phyloP scores from a whole-genome alignment of 2,888 invertebrate species.

The Drosophila paranaensis region DNA sequence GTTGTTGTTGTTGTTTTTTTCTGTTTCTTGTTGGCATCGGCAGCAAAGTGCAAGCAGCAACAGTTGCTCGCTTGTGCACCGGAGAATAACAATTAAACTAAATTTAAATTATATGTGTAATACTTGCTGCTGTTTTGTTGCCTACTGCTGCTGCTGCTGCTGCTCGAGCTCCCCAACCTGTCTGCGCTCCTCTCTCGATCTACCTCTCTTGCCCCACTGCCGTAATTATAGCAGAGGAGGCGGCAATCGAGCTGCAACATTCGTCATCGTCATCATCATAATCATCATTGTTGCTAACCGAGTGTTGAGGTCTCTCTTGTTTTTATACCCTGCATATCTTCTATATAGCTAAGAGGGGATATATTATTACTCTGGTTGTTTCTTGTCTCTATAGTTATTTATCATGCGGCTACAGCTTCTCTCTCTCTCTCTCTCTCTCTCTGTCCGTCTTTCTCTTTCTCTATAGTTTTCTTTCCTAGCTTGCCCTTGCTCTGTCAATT shows the following conservation, averaged over 20 bases:
- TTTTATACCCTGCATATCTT: slow-evolving; percentile 7
- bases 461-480: too few species aligned
- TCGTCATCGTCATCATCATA: slow-evolving; percentile 66
- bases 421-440: too few species aligned
- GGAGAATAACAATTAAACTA: slow-evolving; percentile 82
- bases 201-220: slow-evolving; percentile 8
- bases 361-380: neutral
- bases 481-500: neutral
- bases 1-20: neutral
- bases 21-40: slow-evolving; percentile 8
- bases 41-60: slow-evolving; percentile 31
- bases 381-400: neutral
- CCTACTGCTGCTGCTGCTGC: slow-evolving; percentile 16
- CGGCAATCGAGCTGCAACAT: slow-evolving; percentile 54
- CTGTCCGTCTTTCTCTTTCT: too few species aligned
- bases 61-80: slow-evolving; percentile 51
- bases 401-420: neutral
- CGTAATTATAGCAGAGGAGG: slow-evolving; percentile 71
- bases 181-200: slow-evolving; percentile 1
- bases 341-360: neutral
- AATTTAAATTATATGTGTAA: slow-evolving; percentile 81
- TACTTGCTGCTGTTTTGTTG: slow-evolving; percentile 52
- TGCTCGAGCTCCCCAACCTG: slow-evolving; percentile 17
- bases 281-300: slow-evolving; percentile 45
- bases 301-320: slow-evolving; percentile 40